A percentile compares a stretch with the other conserved stretches of the same genome.
phyloP scores from a whole-genome alignment of 1,140 invertebrate genomes.

The Drosophila tristis region DNA sequence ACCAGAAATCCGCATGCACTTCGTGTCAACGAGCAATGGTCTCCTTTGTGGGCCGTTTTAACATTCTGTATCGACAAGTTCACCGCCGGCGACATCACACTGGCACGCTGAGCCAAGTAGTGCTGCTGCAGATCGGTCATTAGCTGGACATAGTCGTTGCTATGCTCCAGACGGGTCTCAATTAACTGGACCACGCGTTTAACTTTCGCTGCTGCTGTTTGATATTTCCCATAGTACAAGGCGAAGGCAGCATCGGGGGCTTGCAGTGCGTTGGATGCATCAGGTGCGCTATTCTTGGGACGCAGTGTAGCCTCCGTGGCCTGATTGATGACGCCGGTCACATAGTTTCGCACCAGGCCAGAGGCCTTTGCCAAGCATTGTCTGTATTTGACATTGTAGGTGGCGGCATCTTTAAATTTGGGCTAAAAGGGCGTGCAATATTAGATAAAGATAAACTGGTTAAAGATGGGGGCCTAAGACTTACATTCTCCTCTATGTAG shows the following conservation, averaged over 20 bases:
- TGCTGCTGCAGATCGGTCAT: constrained; percentile 93
- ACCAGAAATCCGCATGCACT: constrained; percentile 95
- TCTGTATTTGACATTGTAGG: constrained; percentile 90
- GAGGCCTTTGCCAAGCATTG: constrained; percentile 92
- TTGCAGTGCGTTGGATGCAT: constrained; percentile 46
- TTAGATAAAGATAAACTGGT: not conserved
- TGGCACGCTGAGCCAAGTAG: constrained; percentile 91
- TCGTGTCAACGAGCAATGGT: constrained; percentile 94
- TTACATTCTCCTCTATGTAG: constrained; percentile 93
- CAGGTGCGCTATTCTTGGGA: constrained; percentile 76
- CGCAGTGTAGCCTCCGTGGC: constrained; percentile 90
- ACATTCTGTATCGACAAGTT: constrained; percentile 90
- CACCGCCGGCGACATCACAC: constrained; percentile 87
- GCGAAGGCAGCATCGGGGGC: constrained; percentile 92
- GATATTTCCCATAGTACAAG: constrained; percentile 97
- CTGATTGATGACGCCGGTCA: constrained; percentile 89
- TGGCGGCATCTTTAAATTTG: constrained; percentile 89
- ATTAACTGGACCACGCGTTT: constrained; percentile 92
- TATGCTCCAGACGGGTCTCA: constrained; percentile 88
- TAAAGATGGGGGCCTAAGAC: constrained; percentile 52
- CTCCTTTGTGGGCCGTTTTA: constrained; percentile 89
- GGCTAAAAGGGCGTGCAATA: constrained; percentile 83
- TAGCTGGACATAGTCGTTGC: constrained; percentile 90
- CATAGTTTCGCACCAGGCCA: constrained; percentile 91
- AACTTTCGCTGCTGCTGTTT: constrained; percentile 93